Evolutionary conservation across 2,888 invertebrate genomes (phyloP).

Genomic region (Helicoverpa assulta): DNA sequence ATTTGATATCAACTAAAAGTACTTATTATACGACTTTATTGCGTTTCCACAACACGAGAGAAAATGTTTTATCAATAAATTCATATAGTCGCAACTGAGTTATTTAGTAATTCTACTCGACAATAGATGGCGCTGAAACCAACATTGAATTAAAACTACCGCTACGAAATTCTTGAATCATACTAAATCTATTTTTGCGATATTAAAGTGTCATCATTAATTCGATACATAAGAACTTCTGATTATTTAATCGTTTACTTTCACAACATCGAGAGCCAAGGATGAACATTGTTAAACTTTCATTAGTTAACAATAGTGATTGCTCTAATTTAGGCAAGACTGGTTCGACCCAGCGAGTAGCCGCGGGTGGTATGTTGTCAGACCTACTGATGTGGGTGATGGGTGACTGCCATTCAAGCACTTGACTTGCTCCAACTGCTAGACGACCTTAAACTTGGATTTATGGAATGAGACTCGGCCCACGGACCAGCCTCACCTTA

Average conservation of each 20-base stretch:
- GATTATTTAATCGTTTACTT: constrained; percentile 44
- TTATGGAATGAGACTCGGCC: constrained; percentile 75
- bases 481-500: constrained; percentile 54
- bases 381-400: constrained; percentile 41
- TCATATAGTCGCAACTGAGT: constrained; percentile 41
- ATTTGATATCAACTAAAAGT: not conserved
- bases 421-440: constrained; percentile 65
- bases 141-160: not conserved
- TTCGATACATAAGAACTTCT: constrained; percentile 24
- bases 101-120: constrained; percentile 70
- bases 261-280: constrained; percentile 48
- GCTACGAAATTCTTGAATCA: too few relatives aligned
- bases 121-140: constrained; percentile 72
- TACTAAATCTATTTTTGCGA: not conserved
- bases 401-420: constrained; percentile 55
- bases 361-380: constrained; percentile 54
- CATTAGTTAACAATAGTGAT: constrained; percentile 34
- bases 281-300: constrained; percentile 35
- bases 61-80: constrained; percentile 69
- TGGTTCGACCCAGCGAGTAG: constrained; percentile 24
- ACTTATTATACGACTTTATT: too few relatives aligned
- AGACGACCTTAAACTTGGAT: constrained; percentile 83
- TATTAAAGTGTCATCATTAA: constrained; percentile 9
- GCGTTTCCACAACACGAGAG: not conserved
- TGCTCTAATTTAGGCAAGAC: constrained; percentile 40